Conservation (phyloP, 2,888 invertebrate genomes). For the Archips xylosteana region DNA sequence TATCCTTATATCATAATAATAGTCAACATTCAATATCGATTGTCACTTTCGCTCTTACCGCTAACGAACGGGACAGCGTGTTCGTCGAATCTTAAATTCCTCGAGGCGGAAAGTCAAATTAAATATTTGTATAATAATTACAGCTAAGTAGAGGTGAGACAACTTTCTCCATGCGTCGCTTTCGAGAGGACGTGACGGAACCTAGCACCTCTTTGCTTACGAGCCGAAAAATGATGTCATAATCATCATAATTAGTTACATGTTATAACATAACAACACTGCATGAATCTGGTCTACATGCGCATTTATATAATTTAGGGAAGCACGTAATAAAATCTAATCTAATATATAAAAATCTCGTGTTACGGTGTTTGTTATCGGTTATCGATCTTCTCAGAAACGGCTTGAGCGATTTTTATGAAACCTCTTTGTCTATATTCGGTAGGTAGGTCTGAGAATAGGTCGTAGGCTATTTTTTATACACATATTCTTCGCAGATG, state of each 20-base stretch:
- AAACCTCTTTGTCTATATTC: too few species aligned
- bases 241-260: slow-evolving; percentile 21
- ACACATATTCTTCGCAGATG: too few species aligned
- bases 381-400: too few species aligned
- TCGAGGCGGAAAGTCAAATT: slow-evolving; percentile 34
- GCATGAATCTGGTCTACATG: slow-evolving; percentile 4
- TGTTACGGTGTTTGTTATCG: too few species aligned
- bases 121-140: slow-evolving; percentile 42
- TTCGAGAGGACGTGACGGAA: slow-evolving; percentile 18
- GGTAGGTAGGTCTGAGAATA: too few species aligned
- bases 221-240: slow-evolving; percentile 28
- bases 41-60: slow-evolving; percentile 21
- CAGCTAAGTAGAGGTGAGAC: slow-evolving; percentile 39
- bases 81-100: slow-evolving; percentile 18
- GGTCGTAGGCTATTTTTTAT: too few species aligned
- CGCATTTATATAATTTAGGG: neutral
- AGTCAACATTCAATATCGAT: neutral
- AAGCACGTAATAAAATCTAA: slow-evolving; percentile 3
- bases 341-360: too few species aligned
- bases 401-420: too few species aligned
- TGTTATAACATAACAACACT: slow-evolving; percentile 11
- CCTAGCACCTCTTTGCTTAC: slow-evolving; percentile 11
- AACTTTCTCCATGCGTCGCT: slow-evolving; percentile 40
- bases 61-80: slow-evolving; percentile 8
- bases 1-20: neutral